Base-by-base conservation (phyloP, 92 coral and sea anemone species). In the Palythoa heliodiscus region DNA sequence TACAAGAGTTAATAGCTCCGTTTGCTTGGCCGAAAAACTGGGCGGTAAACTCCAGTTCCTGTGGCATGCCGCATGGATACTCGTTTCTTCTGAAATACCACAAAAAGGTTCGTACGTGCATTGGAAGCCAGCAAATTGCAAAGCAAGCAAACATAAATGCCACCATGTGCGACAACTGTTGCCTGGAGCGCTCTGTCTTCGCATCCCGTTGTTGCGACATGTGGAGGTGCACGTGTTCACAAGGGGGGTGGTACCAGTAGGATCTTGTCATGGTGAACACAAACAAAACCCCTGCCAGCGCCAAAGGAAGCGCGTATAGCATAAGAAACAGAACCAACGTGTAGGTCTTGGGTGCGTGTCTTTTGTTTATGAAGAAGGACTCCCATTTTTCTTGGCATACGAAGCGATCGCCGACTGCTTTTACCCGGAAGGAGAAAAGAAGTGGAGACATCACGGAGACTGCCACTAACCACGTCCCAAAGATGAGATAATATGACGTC, bases 41-140 rank as follows among this genome's bases (percentile, higher is more conserved):
- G 22, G 84, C 84, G 66, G 53, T 48, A 22, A 80, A 80, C 16
- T 80, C 84, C 0, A 80, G 60, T 9, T 47, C 43, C 23, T 80
- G 61, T 54, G 84, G 43, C 40, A 43, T 7, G 35, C 84, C 84
- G 23, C 84, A 80, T 0, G 84, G 84, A 35, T 80, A 80, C 15
- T 67, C 74, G 22, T 47, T 24, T 29, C 60, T 80, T 22, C 74
- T 69, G 15, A 80, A 80, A 16, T 80, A 68, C 84, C 84, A 80
- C 73, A 80, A 37, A 48, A 80, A 80, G 35, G 84, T 80, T 24
- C 75, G 74, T 35, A 80, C 84, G 53, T 80, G 84, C 84, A 80
- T 80, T 17, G 84, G 84, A 12, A 80, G 84, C 84, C 84, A 80
- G 23, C 84, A 80, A n/a, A 80, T n/a, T 6, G 84, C 84, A 80